Base-by-base conservation (phyloP, 1,140 invertebrate species). In the Heliconius melpomene region DNA sequence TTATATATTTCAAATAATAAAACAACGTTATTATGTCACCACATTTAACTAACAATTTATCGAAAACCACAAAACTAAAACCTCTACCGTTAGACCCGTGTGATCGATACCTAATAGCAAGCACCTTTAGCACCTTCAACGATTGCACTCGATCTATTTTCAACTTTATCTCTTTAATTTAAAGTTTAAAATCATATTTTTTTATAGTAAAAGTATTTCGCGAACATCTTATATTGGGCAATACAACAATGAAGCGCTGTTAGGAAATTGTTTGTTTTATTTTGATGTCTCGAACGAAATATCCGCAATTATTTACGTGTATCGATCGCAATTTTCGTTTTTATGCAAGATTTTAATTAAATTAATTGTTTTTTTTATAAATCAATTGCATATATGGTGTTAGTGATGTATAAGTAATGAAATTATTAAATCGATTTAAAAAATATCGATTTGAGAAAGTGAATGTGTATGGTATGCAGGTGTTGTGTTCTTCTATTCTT, bases 151-250 rank as follows among this genome's bases (percentile, higher is more conserved):
- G 11, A 38, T 18, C 7, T 18, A 60, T 38, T 29, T 52, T 32
- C 76, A 46, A 74, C 72, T 60, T 72, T 77, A 74, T 77, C 36
- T 11, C 75, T 1, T 20, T 20, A 57, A 1, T 3, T 36, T 16
- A 77, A 52, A 26, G 75, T 52, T 74, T 38, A 66, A 73, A 77
- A 74, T 77, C 13, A 16, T 16, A 50, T 26, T 23, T 26, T 40
- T 38, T 36, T 32, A 2, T 50, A 77, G 79, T 80, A 80, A 80
- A 80, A 80, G 79, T 80, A 80, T 80, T 79, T 80, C 57, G 75
- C 75, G 75, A 80, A 72, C 71, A 60, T 80, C 75, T 80, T 77
- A 72, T 38, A 80, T 80, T 80, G 71, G 71, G 79, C 74, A 80
- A 80, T 71, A 52, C 71, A 76, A 74, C 79, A 80, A 80, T 74